Base-by-base conservation (phyloP, 2,113 vertebrate species). In the Heliornis fulica region DNA sequence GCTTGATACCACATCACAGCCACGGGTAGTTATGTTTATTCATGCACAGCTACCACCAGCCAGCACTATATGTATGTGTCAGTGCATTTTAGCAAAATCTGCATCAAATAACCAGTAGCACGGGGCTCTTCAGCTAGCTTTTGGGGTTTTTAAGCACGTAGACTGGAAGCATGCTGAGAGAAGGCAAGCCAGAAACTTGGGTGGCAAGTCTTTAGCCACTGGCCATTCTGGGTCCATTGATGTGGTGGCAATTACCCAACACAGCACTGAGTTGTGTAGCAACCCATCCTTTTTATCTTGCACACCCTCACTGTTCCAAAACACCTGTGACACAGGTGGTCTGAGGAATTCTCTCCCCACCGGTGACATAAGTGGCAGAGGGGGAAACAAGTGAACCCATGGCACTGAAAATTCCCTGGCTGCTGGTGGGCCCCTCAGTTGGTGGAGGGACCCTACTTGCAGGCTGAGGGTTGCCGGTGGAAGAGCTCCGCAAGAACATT, bases 1-100 rank as follows among this genome's bases (percentile, higher is more conserved):
- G 83, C 79, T 91, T 71, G 79, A 85, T 93, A 83, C 83, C 83
- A 89, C 88, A 95, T 87, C 92, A 93, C 74, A 95, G 91, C 74
- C 87, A 96, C 0, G 36, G 69, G 76, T 94, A 90, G 75, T 75
- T 78, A 89, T 53, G 40, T 93, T 97, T 96, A 94, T 92, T 89
- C 85, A 94, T 82, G 83, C 64, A 90, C 63, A 78, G 69, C 86
- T 78, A 88, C 92, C 92, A 92, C 69, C 64, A 95, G 56, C 51
- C 93, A 89, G 72, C 86, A 81, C 36, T 90, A 17, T 22, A 81
- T 51, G 34, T 70, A 85, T 9, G 28, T 60, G 64, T 86, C 83
- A 89, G 78, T 68, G 75, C 43, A 63, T 80, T 96, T 94, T 60
- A 95, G 83, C 43, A 94, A 93, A 94, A 90, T 54, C 79, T 90